Base-by-base conservation (phyloP, 2,113 vertebrate species). In the Syngnathoides biaculeatus region DNA sequence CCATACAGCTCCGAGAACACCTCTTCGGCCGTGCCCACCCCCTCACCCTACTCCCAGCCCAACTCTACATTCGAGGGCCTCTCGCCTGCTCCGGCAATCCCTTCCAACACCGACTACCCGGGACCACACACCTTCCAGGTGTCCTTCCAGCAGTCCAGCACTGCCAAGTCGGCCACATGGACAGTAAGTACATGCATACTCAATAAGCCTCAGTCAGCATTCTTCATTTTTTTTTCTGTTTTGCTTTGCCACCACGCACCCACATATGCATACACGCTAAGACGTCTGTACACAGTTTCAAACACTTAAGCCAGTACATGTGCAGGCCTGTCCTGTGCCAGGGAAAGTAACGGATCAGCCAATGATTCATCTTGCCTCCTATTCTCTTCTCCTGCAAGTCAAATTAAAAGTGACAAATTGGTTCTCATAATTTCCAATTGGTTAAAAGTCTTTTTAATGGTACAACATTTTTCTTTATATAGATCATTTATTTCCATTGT, bases 141-240 rank as follows among this genome's bases (percentile, higher is more conserved):
- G 88, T 98, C 97, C 85, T 99, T 99, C 91, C 97, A 99, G 90
- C 97, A 99, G 74, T 98, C 97, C 56, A 99, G 97, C 93, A 99
- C 97, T 0, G 97, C 97, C 83, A 99, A 99, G 73, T 99, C 97
- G 0, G 97, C 97, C 86, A 99, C 97, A 83, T 99, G 97, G 97
- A 99, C 97, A 69, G 97, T 99, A 91, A 99, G 97, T 96, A 87
- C 69, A 75, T n/a, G 61, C 52, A 75, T 68, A 71, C 73, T 76
- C 69, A 60, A 55, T 60, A 69, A 65, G 68, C 65, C 71, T 70
- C 43, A 39, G 39, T 26, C 19, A 61, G 58, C 53, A 61, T 19
- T 62, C 9, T 42, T 22, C 14, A 1, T 42, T 7, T 59, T 30
- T 55, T 68, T 43, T 38, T 11, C 43, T 52, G 22, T n/a, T 67